Conservation (phyloP, 2,797 vertebrate species). For the Mormyrops attenuatus region DNA sequence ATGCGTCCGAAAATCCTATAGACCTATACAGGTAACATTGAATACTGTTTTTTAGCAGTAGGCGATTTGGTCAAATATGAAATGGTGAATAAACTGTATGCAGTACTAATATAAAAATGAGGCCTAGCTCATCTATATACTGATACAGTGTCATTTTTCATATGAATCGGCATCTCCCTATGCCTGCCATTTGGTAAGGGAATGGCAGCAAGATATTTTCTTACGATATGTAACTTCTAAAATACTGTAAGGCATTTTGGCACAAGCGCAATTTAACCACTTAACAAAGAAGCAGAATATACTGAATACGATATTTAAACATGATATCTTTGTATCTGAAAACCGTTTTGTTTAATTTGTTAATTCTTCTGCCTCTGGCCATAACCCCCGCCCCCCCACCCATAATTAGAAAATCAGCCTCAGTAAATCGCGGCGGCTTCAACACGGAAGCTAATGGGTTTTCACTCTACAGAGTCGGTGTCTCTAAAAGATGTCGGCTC, state of each 20-base stretch:
- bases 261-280: not conserved
- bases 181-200: not conserved
- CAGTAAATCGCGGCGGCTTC: slow-evolving; percentile 25
- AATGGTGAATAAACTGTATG: not conserved
- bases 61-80: not conserved
- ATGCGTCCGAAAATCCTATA: not conserved
- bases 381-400: not conserved
- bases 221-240: not conserved
- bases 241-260: not conserved
- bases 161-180: not conserved
- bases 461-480: slow-evolving; percentile 17
- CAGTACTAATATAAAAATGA: not conserved
- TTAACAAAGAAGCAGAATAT: not conserved
- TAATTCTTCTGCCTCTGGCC: not conserved
- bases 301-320: not conserved
- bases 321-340: not conserved
- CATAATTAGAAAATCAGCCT: slow-evolving; percentile 25
- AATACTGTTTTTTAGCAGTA: not conserved
- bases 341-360: not conserved
- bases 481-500: not conserved
- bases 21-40: not conserved
- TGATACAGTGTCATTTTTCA: not conserved
- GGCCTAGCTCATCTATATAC: not conserved
- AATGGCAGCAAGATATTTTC: not conserved
- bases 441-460: slow-evolving; percentile 52